phyloP scores from a whole-genome alignment of 2,113 vertebrate genomes.

The Ophthalmolycus amberensis region DNA sequence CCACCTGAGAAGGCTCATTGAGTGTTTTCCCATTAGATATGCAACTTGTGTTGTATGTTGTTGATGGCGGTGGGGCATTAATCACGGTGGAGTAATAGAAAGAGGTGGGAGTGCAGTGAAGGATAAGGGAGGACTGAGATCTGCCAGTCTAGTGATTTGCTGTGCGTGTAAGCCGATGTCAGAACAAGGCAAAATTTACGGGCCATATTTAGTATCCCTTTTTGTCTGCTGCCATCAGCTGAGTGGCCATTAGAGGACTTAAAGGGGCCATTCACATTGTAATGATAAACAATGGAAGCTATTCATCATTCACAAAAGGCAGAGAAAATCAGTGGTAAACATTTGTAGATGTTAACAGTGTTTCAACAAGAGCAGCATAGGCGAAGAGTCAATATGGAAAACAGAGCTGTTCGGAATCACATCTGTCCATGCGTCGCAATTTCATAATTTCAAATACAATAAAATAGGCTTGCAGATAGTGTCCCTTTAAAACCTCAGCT shows the following conservation, averaged over 20 bases:
- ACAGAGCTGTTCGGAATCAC: not conserved
- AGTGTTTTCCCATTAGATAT: conserved; percentile 66
- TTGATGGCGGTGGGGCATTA: conserved; percentile 60
- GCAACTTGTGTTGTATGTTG: conserved; percentile 59
- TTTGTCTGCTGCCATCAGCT: conserved; percentile 65
- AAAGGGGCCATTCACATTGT: conserved; percentile 45
- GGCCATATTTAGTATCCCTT: conserved; percentile 54
- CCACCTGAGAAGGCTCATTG: conserved; percentile 66
- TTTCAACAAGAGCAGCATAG: not conserved
- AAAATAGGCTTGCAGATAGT: not conserved
- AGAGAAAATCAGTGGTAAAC: conserved; percentile 20
- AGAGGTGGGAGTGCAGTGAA: conserved; percentile 47
- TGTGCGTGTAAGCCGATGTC: conserved; percentile 58
- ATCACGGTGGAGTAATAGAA: conserved; percentile 54
- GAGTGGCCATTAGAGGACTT: conserved; percentile 68
- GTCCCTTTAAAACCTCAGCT: not conserved
- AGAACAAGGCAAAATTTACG: conserved; percentile 68
- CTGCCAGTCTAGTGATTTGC: conserved; percentile 71
- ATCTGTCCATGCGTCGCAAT: not conserved
- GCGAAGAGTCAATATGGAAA: not conserved
- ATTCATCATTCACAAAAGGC: conserved; percentile 41
- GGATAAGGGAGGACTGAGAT: conserved; percentile 60
- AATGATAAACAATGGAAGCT: conserved; percentile 48
- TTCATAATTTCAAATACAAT: conserved; percentile 7
- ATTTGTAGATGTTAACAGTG: not conserved